A percentile compares a stretch with the other conserved stretches of the same genome.
These are phyloP conservation scores for Chrysoperla carnea DNA, from an alignment of 1,140 invertebrate genomes.

Conservation along the genomic window DNA sequence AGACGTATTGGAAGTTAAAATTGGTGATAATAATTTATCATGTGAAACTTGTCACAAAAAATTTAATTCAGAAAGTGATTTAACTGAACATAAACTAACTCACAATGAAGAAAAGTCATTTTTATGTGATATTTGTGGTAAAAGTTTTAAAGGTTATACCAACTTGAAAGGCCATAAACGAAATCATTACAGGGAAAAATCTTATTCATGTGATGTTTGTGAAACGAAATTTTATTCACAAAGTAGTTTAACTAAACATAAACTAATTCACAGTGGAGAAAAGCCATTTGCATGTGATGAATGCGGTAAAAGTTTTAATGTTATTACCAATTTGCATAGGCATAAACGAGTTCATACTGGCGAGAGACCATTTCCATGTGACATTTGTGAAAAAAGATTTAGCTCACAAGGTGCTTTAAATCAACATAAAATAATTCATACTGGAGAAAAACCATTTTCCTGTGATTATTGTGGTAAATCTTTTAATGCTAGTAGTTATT, in stretches of 20 bases:
- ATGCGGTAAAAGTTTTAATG: constrained; percentile 21
- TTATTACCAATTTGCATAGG: constrained; percentile 17
- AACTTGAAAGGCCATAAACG: not conserved
- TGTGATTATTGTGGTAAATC: not conserved
- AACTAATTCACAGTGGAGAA: constrained; percentile 1
- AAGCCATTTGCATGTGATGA: constrained; percentile 14
- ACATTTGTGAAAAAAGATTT: not conserved
- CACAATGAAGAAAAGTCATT: too few relatives aligned
- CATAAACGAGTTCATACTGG: constrained; percentile 24
- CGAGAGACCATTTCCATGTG: not conserved
- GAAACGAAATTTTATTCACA: not conserved
- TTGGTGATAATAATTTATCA: too few relatives aligned
- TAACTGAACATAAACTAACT: too few relatives aligned
- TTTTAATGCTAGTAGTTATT: not conserved
- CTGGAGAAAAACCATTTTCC: not conserved
- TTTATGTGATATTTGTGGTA: not conserved
- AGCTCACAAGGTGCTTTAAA: not conserved
- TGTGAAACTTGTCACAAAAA: too few relatives aligned
- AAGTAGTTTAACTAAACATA: not conserved
- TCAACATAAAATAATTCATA: not conserved
- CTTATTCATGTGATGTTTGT: not conserved
- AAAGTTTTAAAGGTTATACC: not conserved
- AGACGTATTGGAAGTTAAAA: too few relatives aligned
- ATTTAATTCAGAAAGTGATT: too few relatives aligned
- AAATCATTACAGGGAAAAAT: not conserved